A percentile compares a stretch with the other conserved stretches of the same genome.
phyloP scores from a whole-genome alignment of 2,113 vertebrate genomes.

The Steatornis caripensis region DNA sequence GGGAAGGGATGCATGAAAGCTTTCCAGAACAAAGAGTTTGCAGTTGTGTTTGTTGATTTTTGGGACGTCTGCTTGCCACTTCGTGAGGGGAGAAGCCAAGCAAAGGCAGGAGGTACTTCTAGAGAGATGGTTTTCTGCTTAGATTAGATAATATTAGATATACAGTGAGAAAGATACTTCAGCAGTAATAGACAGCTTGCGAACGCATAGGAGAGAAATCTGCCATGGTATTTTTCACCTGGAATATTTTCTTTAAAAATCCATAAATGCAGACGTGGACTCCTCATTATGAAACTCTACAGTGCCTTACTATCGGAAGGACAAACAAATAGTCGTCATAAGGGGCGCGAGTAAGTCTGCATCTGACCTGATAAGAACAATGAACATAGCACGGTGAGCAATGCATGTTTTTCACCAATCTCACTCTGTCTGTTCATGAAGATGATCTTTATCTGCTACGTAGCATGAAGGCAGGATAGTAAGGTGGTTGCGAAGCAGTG shows the following conservation, averaged over 20 bases:
- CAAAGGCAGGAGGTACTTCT: background rate
- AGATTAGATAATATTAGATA: background rate
- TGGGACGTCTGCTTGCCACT: background rate
- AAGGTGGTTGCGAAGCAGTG: background rate
- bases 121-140: background rate
- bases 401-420: constrained; percentile 26
- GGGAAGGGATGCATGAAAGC: background rate
- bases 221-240: background rate
- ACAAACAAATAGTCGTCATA: background rate
- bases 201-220: background rate
- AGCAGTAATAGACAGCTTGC: background rate
- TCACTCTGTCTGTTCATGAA: background rate
- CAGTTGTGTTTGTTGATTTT: background rate
- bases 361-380: constrained; percentile 36
- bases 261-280: background rate
- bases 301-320: background rate
- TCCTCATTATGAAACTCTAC: background rate
- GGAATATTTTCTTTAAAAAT: background rate
- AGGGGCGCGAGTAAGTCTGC: constrained; percentile 37
- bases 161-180: background rate
- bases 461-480: background rate
- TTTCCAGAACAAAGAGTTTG: background rate
- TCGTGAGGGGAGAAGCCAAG: background rate
- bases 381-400: constrained; percentile 49
- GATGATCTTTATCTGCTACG: background rate